Conservation (phyloP, 2,113 vertebrate genomes). For the Acanthisitta chloris region DNA sequence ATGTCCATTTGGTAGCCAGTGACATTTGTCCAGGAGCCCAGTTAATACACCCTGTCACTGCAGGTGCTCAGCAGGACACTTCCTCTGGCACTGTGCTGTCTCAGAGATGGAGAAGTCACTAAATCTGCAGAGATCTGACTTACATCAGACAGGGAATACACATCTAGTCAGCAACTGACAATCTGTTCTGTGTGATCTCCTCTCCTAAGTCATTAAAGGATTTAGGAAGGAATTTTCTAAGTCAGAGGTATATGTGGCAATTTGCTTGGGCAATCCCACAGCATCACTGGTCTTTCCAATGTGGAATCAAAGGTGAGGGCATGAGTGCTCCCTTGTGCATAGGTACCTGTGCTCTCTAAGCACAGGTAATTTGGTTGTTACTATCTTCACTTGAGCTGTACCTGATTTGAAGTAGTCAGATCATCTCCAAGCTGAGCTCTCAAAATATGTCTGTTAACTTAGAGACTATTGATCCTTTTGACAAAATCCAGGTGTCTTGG, state of each 20-base stretch:
- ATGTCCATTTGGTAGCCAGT: not conserved
- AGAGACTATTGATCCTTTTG: not conserved
- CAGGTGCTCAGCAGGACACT: not conserved
- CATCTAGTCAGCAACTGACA: not conserved
- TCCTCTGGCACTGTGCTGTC: not conserved
- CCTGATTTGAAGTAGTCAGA: not conserved
- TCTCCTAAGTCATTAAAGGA: not conserved
- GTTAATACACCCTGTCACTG: not conserved
- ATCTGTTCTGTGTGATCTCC: not conserved
- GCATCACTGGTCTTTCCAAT: not conserved
- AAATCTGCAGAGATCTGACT: not conserved
- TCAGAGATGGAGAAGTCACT: not conserved
- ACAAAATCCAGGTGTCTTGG: not conserved
- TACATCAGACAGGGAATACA: not conserved
- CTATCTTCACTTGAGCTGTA: not conserved
- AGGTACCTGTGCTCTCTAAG: not conserved
- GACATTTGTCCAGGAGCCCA: not conserved
- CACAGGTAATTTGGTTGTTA: not conserved
- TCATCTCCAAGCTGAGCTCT: not conserved
- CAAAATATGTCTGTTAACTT: not conserved
- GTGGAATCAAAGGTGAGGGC: not conserved
- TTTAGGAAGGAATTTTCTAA: not conserved
- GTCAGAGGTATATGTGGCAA: not conserved
- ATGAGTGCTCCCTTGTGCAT: not conserved
- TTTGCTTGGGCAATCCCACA: not conserved